Base-by-base conservation (phyloP, 1,140 invertebrate species). In the Zaprionus taronus region DNA sequence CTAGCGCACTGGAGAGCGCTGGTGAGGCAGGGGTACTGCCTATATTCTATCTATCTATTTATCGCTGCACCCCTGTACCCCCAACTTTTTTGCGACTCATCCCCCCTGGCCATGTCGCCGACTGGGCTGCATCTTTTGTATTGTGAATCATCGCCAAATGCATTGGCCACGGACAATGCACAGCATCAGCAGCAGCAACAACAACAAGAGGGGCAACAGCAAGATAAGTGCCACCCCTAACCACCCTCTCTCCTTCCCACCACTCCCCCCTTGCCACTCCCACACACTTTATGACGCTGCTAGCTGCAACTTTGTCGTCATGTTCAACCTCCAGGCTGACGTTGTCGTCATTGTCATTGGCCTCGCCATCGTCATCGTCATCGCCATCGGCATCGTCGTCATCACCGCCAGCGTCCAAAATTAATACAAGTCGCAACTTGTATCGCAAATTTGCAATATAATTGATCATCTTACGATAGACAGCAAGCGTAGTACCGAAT, bases 121-220 rank as follows among this genome's bases (percentile, higher is more conserved):
- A 26, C 58, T 44, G 67, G 55, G 55, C 83, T 81, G 84, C 83
- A 89, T 89, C 80, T 79, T 79, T 87, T 87, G 78, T 89, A 63
- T 71, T 89, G 74, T 87, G 84, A 87, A 89, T 87, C 84, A 89
- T 89, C 75, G 84, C 65, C 81, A 71, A 87, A 89, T 87, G 83
- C 84, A 86, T 82, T 70, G 72, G 77, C 71, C 67, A 78, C 81
- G 78, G 66, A 74, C 81, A 84, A 81, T 84, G 82, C 74, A 83
- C 75, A 80, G 66, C 49, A 65, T 4, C 47, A 38, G n/a, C 38
- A 64, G 69, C 44, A 53, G 47, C 47, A 58, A 9, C 58, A 53
- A 20, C 44, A 7, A 17, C 20, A 51, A 14, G 9, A 22, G 20
- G 47, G 47, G 17, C 47, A 38, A 15, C 31, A 64, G 69, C 17